phyloP scores from a whole-genome alignment of 2,113 vertebrate species.

The Antigone vipio region DNA sequence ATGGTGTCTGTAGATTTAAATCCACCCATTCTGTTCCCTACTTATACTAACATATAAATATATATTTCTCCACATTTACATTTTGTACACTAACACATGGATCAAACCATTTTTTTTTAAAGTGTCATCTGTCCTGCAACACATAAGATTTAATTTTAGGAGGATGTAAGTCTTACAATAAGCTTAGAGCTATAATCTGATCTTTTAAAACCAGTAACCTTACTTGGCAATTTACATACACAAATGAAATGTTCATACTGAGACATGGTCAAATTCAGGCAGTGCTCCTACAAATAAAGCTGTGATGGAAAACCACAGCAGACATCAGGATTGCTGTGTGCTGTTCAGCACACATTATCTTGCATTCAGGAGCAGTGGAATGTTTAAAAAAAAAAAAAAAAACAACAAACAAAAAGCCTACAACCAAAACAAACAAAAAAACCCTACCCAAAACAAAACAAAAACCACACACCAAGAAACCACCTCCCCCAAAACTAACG shows the following conservation, averaged over 20 bases:
- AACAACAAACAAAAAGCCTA: rapidly evolving
- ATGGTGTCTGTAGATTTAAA: not conserved
- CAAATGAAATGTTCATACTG: not conserved
- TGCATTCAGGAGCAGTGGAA: not conserved
- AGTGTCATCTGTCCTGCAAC: not conserved
- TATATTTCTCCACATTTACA: not conserved
- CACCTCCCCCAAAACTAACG: not conserved
- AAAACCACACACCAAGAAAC: not conserved
- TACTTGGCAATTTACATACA: not conserved
- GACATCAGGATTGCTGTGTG: not conserved
- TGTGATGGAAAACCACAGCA: not conserved
- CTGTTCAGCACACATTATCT: not conserved
- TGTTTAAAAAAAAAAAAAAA: not conserved
- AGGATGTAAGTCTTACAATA: not conserved
- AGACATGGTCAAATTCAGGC: not conserved
- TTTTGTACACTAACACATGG: not conserved
- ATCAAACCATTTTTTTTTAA: not conserved
- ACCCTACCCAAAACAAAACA: too few relatives aligned
- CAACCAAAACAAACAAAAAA: not conserved
- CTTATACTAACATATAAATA: not conserved
- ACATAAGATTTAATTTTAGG: not conserved
- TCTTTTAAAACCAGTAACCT: not conserved
- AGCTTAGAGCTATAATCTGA: not conserved
- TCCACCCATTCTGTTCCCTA: not conserved
- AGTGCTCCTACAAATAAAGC: not conserved